Percentiles rank a stretch among this genome's conserved stretches.
Evolutionary conservation across 2,888 invertebrate genomes (phyloP).

Genomic region (Drosophila atroscutellata): DNA sequence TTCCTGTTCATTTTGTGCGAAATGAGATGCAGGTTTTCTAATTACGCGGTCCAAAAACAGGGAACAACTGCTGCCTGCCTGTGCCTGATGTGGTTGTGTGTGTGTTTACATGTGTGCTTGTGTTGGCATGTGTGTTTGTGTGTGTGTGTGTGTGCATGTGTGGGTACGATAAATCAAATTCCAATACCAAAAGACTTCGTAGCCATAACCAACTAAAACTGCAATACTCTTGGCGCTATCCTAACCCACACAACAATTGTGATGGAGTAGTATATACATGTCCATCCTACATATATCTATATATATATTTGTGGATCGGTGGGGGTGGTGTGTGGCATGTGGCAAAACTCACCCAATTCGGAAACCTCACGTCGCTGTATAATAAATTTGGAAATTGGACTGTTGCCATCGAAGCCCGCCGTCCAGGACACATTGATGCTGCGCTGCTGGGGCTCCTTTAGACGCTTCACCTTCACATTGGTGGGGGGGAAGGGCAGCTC

Average conservation of each 20-base stretch:
- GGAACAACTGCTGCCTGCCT: not conserved
- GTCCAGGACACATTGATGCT: conserved; percentile 97
- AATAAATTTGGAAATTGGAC: conserved; percentile 96
- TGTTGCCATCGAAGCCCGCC: conserved; percentile 98
- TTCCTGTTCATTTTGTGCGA: conserved; percentile 1
- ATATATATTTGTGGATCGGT: not conserved
- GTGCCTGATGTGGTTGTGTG: not conserved
- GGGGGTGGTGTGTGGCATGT: not conserved
- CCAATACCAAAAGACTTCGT: conserved; percentile 42
- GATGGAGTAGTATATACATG: not conserved
- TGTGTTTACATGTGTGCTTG: not conserved
- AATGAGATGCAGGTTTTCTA: conserved; percentile 26
- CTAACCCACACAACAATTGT: conserved; percentile 6
- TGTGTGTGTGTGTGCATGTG: not conserved
- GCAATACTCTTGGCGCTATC: conserved; percentile 5
- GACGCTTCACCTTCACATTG: conserved; percentile 91
- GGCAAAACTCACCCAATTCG: conserved; percentile 89
- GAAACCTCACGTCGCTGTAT: conserved; percentile 96
- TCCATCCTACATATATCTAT: not conserved
- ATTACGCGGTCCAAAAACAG: conserved; percentile 25
- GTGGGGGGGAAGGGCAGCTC: conserved; percentile 98
- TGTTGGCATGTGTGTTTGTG: not conserved
- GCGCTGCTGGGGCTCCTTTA: conserved; percentile 89
- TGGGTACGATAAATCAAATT: conserved; percentile 36
- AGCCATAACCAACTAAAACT: conserved; percentile 28